Base-by-base conservation (phyloP, 2,888 invertebrate genomes). In the Drosophila acutilabella region DNA sequence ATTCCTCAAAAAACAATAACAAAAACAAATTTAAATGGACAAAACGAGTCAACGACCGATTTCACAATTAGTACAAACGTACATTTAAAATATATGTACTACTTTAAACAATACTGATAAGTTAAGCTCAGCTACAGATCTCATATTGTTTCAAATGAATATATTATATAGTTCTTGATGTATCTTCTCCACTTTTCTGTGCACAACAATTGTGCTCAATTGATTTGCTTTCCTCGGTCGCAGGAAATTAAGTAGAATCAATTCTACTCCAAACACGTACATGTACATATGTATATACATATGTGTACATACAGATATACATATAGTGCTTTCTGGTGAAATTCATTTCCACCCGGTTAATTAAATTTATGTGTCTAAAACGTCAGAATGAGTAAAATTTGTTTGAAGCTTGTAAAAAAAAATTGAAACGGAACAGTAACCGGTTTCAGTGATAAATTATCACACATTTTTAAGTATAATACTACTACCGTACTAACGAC, bases 1-100 rank as follows among this genome's bases (percentile, higher is more conserved):
- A 20, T 41, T 54, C 18, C 20, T 41, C 20, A 50, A 20, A 47
- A 56, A 3, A 0, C 20, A 20, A 3, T 60, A 75, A 53, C 33
- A 42, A 57, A 64, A 75, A 53, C 33, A 42, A 36, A 36, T 36
- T 59, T 8, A 14, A 53, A 36, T 44, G 11, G 10, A 33, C 33
- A 56, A 26, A 6, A 26, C 20, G 42, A 50, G 67, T 71, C 68
- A 64, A 36, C 51, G 76, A 58, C 76, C 76, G 74, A 42, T 20
- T 59, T 48, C 47, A 64, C 26, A 57, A 20, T 23, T 18, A 30
- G 38, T 30, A 38, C 18, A 36, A 30, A 30, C 13, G 36, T 36
- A 13, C 8, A 36, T 36, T 13, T 36, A 36, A 13, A 36, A 36
- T 36, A 36, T 36, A 36, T 36, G 36, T 36, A 36, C 44, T n/a